Percentiles rank a stretch among this genome's conserved stretches.
Conservation (phyloP, 2,113 vertebrate species). For the Ramphastos sulfuratus region DNA sequence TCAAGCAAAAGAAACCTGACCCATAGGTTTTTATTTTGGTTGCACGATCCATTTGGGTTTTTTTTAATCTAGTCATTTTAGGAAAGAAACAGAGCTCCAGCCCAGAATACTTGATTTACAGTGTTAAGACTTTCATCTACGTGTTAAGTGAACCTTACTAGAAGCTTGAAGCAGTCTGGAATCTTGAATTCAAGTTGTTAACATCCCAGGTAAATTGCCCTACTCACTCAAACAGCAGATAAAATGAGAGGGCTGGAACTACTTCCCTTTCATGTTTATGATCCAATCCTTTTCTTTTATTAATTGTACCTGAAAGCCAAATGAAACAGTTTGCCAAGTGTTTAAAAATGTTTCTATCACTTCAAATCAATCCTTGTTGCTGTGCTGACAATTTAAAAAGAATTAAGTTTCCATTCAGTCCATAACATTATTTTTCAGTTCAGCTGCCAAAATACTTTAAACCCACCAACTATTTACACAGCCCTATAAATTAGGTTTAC, state of each 20-base stretch:
- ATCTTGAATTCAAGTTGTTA: conserved; percentile 18
- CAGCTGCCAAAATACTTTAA: conserved; percentile 62
- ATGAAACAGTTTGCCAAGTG: conserved; percentile 46
- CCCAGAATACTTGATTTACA: background rate
- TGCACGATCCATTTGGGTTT: background rate
- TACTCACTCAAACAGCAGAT: background rate
- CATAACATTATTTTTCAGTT: conserved; percentile 13
- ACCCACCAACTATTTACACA: conserved; percentile 40
- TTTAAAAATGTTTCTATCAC: conserved; percentile 44
- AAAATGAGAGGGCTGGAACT: conserved; percentile 2
- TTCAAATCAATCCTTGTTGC: conserved; percentile 9
- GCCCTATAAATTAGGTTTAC: conserved; percentile 54
- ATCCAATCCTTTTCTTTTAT: conserved; percentile 28
- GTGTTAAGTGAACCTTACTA: background rate
- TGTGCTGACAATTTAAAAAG: conserved; percentile 40
- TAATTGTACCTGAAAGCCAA: conserved; percentile 48
- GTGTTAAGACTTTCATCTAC: background rate
- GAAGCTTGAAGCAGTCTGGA: background rate
- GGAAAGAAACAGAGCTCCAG: background rate
- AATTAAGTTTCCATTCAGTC: conserved; percentile 63
- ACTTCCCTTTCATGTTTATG: conserved; percentile 40
- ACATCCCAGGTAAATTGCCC: conserved; percentile 10
- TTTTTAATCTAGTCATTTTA: background rate
- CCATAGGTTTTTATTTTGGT: background rate
- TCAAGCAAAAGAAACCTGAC: background rate